These are phyloP conservation scores for Chaenocephalus aceratus DNA, from an alignment of 2,113 vertebrate species.

Conservation along the genomic window DNA sequence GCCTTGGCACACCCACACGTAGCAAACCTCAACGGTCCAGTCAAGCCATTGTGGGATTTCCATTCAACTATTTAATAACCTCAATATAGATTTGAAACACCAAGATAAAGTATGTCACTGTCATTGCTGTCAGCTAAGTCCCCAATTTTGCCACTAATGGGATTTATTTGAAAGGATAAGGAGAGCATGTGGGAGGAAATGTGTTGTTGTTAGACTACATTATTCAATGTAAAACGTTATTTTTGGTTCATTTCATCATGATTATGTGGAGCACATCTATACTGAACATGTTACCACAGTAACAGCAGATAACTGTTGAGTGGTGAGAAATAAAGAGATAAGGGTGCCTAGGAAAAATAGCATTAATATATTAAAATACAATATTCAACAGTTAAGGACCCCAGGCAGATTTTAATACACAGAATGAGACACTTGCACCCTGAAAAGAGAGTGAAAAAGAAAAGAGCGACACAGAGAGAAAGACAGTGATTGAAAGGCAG, in stretches of 20 bases:
- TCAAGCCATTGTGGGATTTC: conserved; percentile 58
- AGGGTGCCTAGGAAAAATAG: conserved; percentile 51
- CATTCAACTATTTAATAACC: conserved; percentile 55
- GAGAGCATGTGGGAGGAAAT: conserved; percentile 30
- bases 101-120: conserved; percentile 40
- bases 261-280: conserved; percentile 16
- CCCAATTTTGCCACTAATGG: conserved; percentile 14
- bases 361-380: conserved; percentile 67
- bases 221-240: conserved; percentile 21
- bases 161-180: conserved; percentile 10
- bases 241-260: conserved; percentile 35
- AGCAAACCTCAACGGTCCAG: conserved; percentile 46
- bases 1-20: conserved; percentile 66
- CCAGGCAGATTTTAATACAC: conserved; percentile 69
- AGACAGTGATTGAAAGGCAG: conserved; percentile 58
- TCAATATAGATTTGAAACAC: conserved; percentile 48
- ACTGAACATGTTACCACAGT: conserved; percentile 35
- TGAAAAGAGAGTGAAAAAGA: conserved; percentile 57
- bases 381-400: conserved; percentile 73
- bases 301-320: conserved; percentile 38
- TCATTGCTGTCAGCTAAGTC: conserved; percentile 21
- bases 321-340: conserved; percentile 37
- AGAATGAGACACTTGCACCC: conserved; percentile 63
- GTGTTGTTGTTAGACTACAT: conserved; percentile 21
- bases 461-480: conserved; percentile 13